Evolutionary conservation across 2,113 vertebrate species (phyloP).

Genomic region (Callionymus lyra): DNA sequence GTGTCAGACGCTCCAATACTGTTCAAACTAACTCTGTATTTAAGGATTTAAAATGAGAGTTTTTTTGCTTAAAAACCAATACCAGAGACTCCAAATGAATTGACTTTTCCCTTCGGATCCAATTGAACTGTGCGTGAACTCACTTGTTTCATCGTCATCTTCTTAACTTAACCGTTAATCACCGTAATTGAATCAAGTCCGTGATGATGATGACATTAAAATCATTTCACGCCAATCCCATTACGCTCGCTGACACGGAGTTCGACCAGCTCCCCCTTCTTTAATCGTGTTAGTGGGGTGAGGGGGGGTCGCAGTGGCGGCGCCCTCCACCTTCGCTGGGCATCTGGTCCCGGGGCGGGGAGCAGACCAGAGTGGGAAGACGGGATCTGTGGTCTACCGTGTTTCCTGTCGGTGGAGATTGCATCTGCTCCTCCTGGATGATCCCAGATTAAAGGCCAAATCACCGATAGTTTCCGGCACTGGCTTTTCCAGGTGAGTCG

Average conservation of each 20-base stretch:
- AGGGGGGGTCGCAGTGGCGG: slow-evolving; percentile 13
- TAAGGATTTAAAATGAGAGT: too few species aligned
- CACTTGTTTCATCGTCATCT: slow-evolving; percentile 23
- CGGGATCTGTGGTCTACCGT: slow-evolving; percentile 11
- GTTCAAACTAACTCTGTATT: too few species aligned
- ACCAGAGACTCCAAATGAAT: slow-evolving; percentile 14
- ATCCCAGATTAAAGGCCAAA: slow-evolving; percentile 32
- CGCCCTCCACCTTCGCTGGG: neutral
- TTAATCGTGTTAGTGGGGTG: slow-evolving; percentile 32
- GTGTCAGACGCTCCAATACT: too few species aligned
- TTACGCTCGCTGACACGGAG: slow-evolving; percentile 17
- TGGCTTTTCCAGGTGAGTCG: slow-evolving; percentile 23
- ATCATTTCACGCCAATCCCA: slow-evolving; percentile 19
- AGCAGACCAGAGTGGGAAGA: too few species aligned
- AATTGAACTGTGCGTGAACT: slow-evolving; percentile 27
- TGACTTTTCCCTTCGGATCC: slow-evolving; percentile 9
- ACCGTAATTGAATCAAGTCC: slow-evolving; percentile 39
- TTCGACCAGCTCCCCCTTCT: slow-evolving; percentile 23
- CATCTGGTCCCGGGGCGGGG: too few species aligned
- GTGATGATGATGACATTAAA: slow-evolving; percentile 15
- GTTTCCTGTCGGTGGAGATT: slow-evolving; percentile 35
- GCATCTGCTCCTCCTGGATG: slow-evolving; percentile 11
- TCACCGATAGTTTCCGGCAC: slow-evolving; percentile 21
- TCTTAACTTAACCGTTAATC: slow-evolving; percentile 24
- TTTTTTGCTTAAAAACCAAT: neutral